phyloP scores from a whole-genome alignment of 2,888 invertebrate genomes.

The Plutella xylostella region DNA sequence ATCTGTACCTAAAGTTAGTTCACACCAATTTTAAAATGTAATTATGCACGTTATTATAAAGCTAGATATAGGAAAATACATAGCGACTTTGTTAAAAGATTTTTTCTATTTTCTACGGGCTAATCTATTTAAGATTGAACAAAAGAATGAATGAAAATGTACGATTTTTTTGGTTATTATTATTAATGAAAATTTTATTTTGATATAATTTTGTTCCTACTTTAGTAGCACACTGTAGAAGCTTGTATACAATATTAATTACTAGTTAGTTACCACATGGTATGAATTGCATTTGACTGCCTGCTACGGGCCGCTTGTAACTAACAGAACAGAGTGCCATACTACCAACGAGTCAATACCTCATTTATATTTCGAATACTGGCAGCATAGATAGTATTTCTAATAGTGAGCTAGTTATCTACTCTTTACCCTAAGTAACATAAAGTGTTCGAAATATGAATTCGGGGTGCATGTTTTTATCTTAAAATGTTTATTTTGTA shows the following conservation, averaged over 20 bases:
- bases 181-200: not conserved
- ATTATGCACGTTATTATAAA: conserved; percentile 60
- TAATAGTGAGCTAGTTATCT: not conserved
- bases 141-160: not conserved
- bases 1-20: conserved; percentile 20
- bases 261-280: not conserved
- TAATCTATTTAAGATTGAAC: conserved; percentile 2
- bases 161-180: no score
- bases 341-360: not conserved
- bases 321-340: not conserved
- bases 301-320: not conserved
- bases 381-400: not conserved
- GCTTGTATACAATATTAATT: not conserved
- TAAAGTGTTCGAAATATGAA: no score
- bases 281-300: not conserved
- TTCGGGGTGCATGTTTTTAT: no score
- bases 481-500: conserved; percentile 5
- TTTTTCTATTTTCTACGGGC: conserved; percentile 15
- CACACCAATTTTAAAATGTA: conserved; percentile 49
- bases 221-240: not conserved
- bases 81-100: conserved; percentile 34
- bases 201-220: not conserved
- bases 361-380: not conserved
- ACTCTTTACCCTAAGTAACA: no score
- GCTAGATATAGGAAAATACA: conserved; percentile 36